Evolutionary conservation across 2,797 vertebrate species (phyloP), one percentile per base, ranked within the genome.

Genomic region (Acanthis flammea): DNA sequence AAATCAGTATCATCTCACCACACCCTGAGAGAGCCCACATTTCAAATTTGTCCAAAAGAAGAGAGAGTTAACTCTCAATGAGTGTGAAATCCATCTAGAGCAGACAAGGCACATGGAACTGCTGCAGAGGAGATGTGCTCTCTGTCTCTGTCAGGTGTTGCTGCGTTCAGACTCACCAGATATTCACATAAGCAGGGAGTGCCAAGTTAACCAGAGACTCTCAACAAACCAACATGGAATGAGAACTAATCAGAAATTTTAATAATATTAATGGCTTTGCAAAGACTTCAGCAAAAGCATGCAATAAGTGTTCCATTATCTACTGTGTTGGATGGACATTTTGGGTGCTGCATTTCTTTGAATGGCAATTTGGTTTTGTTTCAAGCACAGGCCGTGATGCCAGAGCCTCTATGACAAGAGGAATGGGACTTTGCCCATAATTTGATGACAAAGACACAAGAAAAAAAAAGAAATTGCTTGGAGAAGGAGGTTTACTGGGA

Each of bases 91-190:
- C 42, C 50, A 1, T 25, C n/a, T 67, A 37, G 31, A 41, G 12
- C 5, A 62, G 14, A 30, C 13, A 25, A 21, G 35, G 18, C 14
- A 47, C 6, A 1, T 2, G 35, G 41, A 81, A 50, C 8, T 39
- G 22, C 33, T 57, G 14, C 47, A 72, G 44, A 47, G 51, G 17
- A 33, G 35, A 39, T 45, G 17, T 67, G 28, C 11, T 39, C 11
- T 67, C 33, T 63, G 19, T 72, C 66, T 66, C 35, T 61, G 19
- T 68, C 63, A 61, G 19, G 17, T 35, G 21, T 50, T 39, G 9
- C 22, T 0, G 0, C 0, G 0, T 45, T 41, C 55, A 61, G 23
- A 22, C 22, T 79, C 42, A 80, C 10, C 14, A 21, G 33, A 25
- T 33, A 16, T 42, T 82, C 33, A n/a, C 30, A 8, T 19, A 48